Conservation (phyloP, 2,888 invertebrate species). For the Loripinus fragilis region DNA sequence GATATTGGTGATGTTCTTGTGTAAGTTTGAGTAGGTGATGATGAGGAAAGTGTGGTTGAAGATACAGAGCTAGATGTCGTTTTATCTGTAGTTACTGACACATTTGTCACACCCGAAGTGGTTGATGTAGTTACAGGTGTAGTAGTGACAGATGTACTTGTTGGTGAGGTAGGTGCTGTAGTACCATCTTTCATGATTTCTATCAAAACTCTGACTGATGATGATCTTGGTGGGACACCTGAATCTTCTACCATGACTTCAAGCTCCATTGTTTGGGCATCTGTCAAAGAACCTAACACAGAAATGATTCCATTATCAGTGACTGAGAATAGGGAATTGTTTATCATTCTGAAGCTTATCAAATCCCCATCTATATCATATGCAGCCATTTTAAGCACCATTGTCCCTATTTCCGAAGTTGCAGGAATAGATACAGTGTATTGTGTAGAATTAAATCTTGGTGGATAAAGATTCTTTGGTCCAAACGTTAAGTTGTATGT, state of each 20-base stretch:
- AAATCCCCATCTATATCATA: slow-evolving; percentile 35
- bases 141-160: no score
- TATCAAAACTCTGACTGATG: slow-evolving; percentile 4
- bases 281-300: neutral
- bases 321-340: slow-evolving; percentile 1
- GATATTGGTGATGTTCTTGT: neutral
- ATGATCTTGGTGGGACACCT: slow-evolving; percentile 37
- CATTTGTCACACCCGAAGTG: no score
- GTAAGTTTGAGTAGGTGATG: no score
- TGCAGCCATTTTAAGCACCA: slow-evolving; percentile 25
- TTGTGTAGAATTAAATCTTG: slow-evolving; percentile 22
- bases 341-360: neutral
- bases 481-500: slow-evolving; percentile 41
- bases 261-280: neutral
- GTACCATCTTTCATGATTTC: neutral
- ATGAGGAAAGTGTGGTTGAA: neutral
- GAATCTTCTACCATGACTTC: slow-evolving; percentile 22
- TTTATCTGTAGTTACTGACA: no score
- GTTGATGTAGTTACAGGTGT: no score
- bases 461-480: slow-evolving; percentile 31
- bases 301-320: slow-evolving; percentile 21
- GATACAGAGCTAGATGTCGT: no score
- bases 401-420: neutral
- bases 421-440: neutral
- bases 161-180: no score